Percentiles rank a stretch among this genome's conserved stretches.
Evolutionary conservation across 2,888 invertebrate species (phyloP).

Genomic region (Candidula unifasciata): DNA sequence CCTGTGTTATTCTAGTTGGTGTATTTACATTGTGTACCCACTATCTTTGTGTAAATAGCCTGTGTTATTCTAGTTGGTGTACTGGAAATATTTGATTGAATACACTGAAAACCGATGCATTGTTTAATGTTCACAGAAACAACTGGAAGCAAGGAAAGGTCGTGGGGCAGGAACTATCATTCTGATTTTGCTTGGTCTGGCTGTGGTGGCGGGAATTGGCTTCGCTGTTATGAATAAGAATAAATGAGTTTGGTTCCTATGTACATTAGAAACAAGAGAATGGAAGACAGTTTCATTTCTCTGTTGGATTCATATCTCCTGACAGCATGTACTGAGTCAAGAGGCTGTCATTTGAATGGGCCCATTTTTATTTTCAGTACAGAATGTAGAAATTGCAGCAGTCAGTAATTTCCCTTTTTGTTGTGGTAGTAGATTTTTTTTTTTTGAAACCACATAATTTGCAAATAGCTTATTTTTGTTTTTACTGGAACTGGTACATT

Average conservation of each 20-base stretch:
- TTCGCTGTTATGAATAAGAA: slow-evolving; percentile 36
- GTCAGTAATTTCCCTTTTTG: neutral
- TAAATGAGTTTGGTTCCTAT: slow-evolving; percentile 47
- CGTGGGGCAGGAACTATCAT: slow-evolving; percentile 32
- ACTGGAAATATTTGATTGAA: neutral
- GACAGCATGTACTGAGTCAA: neutral
- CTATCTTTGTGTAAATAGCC: too few relatives aligned
- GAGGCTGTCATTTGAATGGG: neutral
- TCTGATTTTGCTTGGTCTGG: slow-evolving; percentile 39
- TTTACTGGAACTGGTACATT: too few relatives aligned
- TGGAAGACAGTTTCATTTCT: slow-evolving; percentile 11
- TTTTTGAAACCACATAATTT: neutral
- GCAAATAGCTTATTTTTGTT: too few relatives aligned
- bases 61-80: too few relatives aligned
- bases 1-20: too few relatives aligned
- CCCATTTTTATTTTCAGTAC: neutral
- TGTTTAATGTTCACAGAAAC: slow-evolving; percentile 38
- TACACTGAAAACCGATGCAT: neutral
- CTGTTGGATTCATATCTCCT: neutral
- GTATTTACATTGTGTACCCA: too few relatives aligned
- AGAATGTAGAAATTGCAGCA: neutral
- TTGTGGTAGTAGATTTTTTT: neutral
- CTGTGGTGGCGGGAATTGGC: slow-evolving; percentile 47
- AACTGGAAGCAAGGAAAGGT: slow-evolving; percentile 47
- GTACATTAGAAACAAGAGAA: slow-evolving; percentile 10